A percentile compares a stretch with the other conserved stretches of the same genome.
Conservation (phyloP, 2,113 vertebrate genomes). For the Prunella himalayana region DNA sequence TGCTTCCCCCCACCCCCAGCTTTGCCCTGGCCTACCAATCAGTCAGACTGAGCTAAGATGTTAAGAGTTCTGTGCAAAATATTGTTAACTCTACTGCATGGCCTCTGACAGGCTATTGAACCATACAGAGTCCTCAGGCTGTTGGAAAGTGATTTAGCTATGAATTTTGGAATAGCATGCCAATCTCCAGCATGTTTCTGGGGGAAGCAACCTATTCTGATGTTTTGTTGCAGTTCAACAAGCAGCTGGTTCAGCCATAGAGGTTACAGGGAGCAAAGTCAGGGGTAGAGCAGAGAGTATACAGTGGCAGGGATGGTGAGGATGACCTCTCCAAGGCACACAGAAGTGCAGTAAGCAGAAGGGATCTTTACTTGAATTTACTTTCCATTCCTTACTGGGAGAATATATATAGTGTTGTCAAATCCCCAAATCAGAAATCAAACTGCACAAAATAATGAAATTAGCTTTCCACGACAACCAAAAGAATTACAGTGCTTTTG, state of each 20-base stretch:
- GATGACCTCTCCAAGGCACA: not conserved
- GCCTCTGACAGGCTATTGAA: not conserved
- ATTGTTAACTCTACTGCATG: not conserved
- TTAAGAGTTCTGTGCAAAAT: not conserved
- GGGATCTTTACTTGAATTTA: not conserved
- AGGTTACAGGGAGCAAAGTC: not conserved
- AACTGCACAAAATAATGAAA: not conserved
- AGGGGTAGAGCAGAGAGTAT: not conserved
- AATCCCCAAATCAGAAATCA: not conserved
- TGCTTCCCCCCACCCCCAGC: rapidly evolving
- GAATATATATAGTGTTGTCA: not conserved
- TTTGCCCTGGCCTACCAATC: not conserved
- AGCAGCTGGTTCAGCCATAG: not conserved
- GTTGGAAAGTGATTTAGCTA: not conserved
- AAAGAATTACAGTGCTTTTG: not conserved
- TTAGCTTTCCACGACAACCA: not conserved
- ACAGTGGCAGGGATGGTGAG: not conserved
- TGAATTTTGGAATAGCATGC: not conserved
- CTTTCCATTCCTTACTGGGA: not conserved
- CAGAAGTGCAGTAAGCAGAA: not conserved
- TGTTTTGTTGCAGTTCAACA: not conserved
- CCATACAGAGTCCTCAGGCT: not conserved
- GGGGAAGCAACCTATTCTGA: not conserved
- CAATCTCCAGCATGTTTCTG: not conserved
- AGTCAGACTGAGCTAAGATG: not conserved